Percentiles rank a stretch among this genome's conserved stretches.
phyloP scores from a whole-genome alignment of 2,888 invertebrate genomes.

The Tipula vernalis region DNA sequence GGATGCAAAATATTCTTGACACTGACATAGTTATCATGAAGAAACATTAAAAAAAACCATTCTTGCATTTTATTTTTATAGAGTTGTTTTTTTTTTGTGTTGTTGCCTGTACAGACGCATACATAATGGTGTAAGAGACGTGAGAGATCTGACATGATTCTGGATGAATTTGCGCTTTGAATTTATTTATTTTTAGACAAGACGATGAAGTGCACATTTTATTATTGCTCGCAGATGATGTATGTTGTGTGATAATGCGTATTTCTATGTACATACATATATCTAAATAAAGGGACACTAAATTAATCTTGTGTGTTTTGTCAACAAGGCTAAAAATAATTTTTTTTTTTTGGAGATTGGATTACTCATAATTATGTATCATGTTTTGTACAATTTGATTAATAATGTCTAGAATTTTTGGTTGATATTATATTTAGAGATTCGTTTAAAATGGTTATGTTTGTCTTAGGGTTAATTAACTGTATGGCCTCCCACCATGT shows the following conservation, averaged over 20 bases:
- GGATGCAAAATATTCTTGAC: slow-evolving; percentile 8
- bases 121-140: neutral
- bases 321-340: neutral
- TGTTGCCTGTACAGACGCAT: neutral
- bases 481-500: neutral
- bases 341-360: neutral
- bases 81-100: neutral
- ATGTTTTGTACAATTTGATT: neutral
- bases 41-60: neutral
- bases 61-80: neutral
- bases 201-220: neutral
- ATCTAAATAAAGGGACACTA: neutral
- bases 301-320: neutral
- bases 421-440: neutral
- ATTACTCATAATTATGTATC: neutral
- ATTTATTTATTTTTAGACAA: neutral
- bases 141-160: neutral
- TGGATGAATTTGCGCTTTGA: neutral
- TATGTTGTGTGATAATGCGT: neutral
- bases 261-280: neutral
- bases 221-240: neutral
- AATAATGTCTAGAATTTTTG: neutral
- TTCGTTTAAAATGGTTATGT: neutral
- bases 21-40: slow-evolving; percentile 7
- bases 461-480: neutral